Evolutionary conservation across 1,140 invertebrate species (phyloP), one percentile per base, ranked within the genome.

Genomic region (Harpegnathos saltator): DNA sequence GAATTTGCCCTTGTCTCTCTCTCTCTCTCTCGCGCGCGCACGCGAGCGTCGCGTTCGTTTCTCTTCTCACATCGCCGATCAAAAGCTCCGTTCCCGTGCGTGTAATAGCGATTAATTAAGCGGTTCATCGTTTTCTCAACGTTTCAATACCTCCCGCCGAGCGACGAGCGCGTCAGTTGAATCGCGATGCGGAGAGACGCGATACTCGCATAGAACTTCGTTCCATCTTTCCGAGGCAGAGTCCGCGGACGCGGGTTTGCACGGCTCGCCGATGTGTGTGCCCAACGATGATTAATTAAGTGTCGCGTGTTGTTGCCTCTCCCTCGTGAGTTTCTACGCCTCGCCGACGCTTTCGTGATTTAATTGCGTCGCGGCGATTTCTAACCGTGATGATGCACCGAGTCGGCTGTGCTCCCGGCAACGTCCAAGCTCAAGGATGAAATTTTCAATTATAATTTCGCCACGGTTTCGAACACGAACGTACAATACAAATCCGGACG

Each of bases 271-370:
- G 50, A 50, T 52, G 33, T 69, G 17, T 56, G 33, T 56, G 33
- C 19, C 29, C 48, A 80, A 80, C 65, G 33, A 80, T 58, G 7
- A 80, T 58, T 78, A 68, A 78, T 78, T 58, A 69, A 80, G 71
- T 71, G 54, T 69, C n/a, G 22, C 54, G 1, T 44, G 33, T 59
- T 44, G 33, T 59, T 71, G 65, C 50, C 19, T 26, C 44, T 75
- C 65, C 26, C 24, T 65, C n/a, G 33, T 17, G 11, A 66, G 69
- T 69, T 78, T 78, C 75, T 77, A 22, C 22, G 26, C 44, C 17
- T 33, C 63, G 44, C 29, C n/a, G 38, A 29, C 22, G 63, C 52
- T 69, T 58, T 69, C 52, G 33, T 69, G 48, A 80, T 69, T 69
- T 48, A 80, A 80, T 80, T 80, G 58, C 19, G 29, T 54, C 66